Conservation (phyloP, 2,888 invertebrate genomes). For the Marronus borbonicus region DNA sequence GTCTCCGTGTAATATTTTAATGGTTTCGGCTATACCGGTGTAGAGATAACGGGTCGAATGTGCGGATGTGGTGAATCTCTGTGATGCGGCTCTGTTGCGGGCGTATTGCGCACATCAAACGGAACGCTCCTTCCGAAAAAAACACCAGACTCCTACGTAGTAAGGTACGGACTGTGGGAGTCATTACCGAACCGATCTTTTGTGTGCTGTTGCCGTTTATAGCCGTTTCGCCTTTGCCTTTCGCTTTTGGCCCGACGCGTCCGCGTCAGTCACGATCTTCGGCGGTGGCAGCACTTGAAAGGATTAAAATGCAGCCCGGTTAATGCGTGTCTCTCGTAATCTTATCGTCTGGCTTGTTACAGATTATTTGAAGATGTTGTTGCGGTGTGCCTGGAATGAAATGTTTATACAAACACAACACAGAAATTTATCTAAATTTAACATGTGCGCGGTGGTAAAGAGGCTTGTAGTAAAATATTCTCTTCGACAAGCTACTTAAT, state of each 20-base stretch:
- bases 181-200: constrained; percentile 7
- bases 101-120: neutral
- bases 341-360: constrained; percentile 14
- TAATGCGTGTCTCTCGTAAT: constrained; percentile 4
- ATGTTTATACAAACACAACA: no score
- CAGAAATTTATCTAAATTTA: no score
- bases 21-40: constrained; percentile 49
- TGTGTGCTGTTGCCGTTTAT: neutral
- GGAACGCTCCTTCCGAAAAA: neutral
- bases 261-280: neutral
- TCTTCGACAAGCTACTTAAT: no score
- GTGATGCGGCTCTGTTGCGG: constrained; percentile 15
- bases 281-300: constrained; percentile 12
- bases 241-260: neutral
- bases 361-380: constrained; percentile 7
- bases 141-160: neutral
- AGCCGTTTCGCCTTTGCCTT: neutral
- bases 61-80: constrained; percentile 61
- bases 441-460: no score
- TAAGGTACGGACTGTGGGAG: neutral
- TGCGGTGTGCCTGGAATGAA: no score
- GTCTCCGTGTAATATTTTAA: constrained; percentile 60
- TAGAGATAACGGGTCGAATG: constrained; percentile 18
- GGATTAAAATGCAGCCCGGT: constrained; percentile 6
- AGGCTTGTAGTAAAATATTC: no score